phyloP scores from a whole-genome alignment of 2,797 vertebrate genomes.

The Gambelia wislizenii region DNA sequence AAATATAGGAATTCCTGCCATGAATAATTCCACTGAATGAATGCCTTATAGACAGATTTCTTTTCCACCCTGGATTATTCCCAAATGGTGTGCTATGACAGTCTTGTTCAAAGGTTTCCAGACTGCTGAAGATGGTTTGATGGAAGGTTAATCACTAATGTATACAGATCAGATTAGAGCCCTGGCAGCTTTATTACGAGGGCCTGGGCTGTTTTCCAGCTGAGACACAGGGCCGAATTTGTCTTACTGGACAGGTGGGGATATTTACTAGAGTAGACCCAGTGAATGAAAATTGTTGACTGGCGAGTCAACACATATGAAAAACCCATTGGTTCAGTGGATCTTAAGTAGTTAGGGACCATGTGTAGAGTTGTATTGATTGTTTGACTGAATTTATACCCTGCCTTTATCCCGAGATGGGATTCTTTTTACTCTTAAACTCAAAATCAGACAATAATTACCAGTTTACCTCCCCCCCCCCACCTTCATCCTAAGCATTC shows the following conservation, averaged over 20 bases:
- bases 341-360: no score
- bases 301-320: no score
- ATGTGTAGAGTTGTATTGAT: no score
- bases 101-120: not conserved
- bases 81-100: not conserved
- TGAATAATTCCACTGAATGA: not conserved
- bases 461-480: not conserved
- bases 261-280: no score
- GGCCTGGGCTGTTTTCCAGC: not conserved
- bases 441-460: not conserved
- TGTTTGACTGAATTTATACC: no score
- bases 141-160: not conserved
- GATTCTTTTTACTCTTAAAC: not conserved
- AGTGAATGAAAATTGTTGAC: no score
- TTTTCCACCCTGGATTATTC: accelerated
- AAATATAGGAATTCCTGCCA: not conserved
- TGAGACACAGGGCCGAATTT: not conserved
- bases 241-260: no score
- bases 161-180: not conserved
- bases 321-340: no score
- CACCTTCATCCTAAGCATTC: no score
- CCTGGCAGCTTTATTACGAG: not conserved
- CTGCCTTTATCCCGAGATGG: no score
- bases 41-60: not conserved
- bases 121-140: not conserved